These are phyloP conservation scores for Sebastes nivosus DNA, from an alignment of 2,797 vertebrate genomes.

Conservation along the genomic window DNA sequence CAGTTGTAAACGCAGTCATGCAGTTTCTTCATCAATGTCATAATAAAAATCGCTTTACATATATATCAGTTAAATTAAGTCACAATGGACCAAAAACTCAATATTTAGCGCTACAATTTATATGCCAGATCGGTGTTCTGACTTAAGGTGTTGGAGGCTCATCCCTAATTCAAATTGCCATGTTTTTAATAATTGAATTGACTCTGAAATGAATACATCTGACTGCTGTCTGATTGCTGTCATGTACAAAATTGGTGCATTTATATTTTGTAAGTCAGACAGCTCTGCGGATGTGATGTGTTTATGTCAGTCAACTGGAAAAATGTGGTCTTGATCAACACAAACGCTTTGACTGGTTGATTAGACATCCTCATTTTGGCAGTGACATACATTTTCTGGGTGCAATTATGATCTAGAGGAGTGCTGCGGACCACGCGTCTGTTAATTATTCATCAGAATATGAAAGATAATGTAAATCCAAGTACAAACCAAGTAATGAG, in stretches of 20 bases:
- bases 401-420: not conserved
- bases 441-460: constrained; percentile 42
- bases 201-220: not conserved
- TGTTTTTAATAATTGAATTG: not conserved
- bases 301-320: not conserved
- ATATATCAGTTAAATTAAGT: not conserved
- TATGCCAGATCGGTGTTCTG: not conserved
- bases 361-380: not conserved
- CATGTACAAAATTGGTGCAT: not conserved
- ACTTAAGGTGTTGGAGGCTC: not conserved
- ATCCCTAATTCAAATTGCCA: not conserved
- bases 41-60: not conserved
- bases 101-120: not conserved
- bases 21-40: not conserved
- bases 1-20: not conserved
- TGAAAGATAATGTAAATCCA: constrained; percentile 33
- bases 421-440: not conserved
- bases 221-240: not conserved
- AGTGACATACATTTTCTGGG: not conserved
- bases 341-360: not conserved
- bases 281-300: not conserved
- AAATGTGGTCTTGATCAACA: not conserved
- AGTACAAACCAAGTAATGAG: constrained; percentile 49
- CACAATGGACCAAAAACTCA: not conserved
- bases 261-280: not conserved